These are phyloP conservation scores for Hyperoodon ampullatus DNA, from an alignment of 2,113 vertebrate genomes.

Conservation along the genomic window DNA sequence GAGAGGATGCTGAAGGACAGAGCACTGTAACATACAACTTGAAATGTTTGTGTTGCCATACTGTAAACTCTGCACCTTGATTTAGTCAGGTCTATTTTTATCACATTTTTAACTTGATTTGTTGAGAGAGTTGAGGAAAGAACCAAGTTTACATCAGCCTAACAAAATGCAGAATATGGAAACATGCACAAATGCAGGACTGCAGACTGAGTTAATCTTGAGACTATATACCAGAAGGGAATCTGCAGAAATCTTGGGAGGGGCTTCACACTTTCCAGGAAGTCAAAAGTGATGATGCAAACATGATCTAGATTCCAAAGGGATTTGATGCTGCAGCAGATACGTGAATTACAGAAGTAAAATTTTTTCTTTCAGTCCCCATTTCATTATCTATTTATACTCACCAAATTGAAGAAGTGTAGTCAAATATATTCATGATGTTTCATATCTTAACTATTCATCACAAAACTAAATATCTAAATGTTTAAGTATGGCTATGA, in stretches of 20 bases:
- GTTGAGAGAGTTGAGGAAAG: neutral
- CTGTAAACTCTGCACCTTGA: neutral
- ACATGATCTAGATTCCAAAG: neutral
- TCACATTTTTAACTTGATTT: neutral
- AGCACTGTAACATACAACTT: fast-evolving
- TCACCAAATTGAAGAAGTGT: neutral
- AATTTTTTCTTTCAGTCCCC: neutral
- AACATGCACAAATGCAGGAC: neutral
- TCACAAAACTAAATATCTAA: neutral
- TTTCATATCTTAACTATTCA: neutral
- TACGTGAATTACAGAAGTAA: neutral
- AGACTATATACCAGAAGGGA: neutral
- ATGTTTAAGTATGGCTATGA: neutral
- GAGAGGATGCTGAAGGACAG: neutral
- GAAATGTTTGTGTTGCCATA: neutral
- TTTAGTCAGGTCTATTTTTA: neutral
- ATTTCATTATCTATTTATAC: neutral
- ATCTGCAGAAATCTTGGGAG: neutral
- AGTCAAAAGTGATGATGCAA: neutral
- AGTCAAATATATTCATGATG: neutral
- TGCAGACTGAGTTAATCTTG: neutral
- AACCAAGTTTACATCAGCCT: neutral
- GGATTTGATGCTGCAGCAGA: neutral
- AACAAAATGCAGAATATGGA: neutral
- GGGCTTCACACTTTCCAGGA: neutral